Evolutionary conservation across 2,888 invertebrate species (phyloP), one percentile per base, ranked within the genome.

Genomic region (Philereme vetulata): DNA sequence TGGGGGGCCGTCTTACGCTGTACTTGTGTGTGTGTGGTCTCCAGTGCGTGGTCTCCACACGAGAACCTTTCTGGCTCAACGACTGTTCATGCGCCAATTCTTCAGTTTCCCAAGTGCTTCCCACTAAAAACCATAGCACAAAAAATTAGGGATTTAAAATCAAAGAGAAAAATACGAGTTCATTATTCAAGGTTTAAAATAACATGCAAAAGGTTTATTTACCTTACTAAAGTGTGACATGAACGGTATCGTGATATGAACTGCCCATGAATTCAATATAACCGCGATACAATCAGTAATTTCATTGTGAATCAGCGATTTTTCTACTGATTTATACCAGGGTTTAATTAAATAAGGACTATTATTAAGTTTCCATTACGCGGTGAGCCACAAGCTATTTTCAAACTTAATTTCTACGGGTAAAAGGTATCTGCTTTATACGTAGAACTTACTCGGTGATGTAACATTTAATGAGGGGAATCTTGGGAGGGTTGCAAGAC

Each of bases 301-400:
- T 69, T 63, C 45, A 60, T 57, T 64, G 51, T 72, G 71, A 72
- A 54, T 71, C 72, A 68, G 71, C 71, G 64, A 64, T 68, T 66
- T 67, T 66, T 66, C 33, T 40, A 36, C 48, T 62, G 66, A 66
- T 66, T 59, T 44, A 10, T 49, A 56, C 53, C 36, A 38, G 49
- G 38, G 35, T 67, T 67, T 65, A 69, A 69, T 69, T 64, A 67
- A 67, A 70, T 70, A 65, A 66, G 43, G 62, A 61, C 64, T 47
- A 56, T 61, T 66, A 69, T 66, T 63, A 65, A 66, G 60, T 56
- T 63, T 54, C 53, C 60, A 66, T 66, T 62, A 68, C 34, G 36
- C 43, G 11, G 44, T 44, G 11, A 8, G 32, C 11, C 5, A 33
- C 46, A 51, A 36, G 11, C 44, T 6, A 53, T 46, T 54, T 47